These are phyloP conservation scores for Lithobates pipiens DNA, from an alignment of 2,797 vertebrate genomes.

Conservation along the genomic window DNA sequence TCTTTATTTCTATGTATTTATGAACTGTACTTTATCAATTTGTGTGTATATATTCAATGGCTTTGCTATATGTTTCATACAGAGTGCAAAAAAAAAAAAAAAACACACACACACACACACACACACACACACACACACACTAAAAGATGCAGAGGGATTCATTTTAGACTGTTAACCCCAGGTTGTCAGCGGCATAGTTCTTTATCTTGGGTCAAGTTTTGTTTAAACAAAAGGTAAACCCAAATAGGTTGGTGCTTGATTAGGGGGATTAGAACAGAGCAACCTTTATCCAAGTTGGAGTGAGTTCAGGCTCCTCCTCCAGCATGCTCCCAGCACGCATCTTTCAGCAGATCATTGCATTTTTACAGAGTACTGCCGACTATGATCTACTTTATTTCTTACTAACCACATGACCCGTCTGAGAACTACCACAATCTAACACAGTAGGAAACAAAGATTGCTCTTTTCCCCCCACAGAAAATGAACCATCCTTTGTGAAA, in stretches of 20 bases:
- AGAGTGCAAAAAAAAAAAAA: no score
- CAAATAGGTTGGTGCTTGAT: neutral
- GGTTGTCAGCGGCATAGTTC: neutral
- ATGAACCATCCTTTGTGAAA: neutral
- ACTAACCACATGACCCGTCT: neutral
- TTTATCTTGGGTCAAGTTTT: neutral
- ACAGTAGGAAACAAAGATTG: neutral
- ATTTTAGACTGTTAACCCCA: no score
- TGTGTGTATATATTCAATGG: no score
- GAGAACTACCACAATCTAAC: neutral
- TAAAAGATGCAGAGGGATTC: no score
- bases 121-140: no score
- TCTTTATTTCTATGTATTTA: no score
- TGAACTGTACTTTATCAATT: no score
- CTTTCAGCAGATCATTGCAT: neutral
- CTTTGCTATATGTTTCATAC: no score
- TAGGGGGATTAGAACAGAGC: neutral
- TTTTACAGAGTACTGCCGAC: neutral
- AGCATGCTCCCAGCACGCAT: neutral
- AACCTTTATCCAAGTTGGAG: slow-evolving; percentile 54
- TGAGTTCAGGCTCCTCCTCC: neutral
- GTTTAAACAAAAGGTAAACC: neutral
- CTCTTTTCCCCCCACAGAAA: neutral
- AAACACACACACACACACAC: no score
- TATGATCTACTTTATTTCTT: neutral